Conservation (phyloP, 1,140 invertebrate species). For the Mamestra configurata region DNA sequence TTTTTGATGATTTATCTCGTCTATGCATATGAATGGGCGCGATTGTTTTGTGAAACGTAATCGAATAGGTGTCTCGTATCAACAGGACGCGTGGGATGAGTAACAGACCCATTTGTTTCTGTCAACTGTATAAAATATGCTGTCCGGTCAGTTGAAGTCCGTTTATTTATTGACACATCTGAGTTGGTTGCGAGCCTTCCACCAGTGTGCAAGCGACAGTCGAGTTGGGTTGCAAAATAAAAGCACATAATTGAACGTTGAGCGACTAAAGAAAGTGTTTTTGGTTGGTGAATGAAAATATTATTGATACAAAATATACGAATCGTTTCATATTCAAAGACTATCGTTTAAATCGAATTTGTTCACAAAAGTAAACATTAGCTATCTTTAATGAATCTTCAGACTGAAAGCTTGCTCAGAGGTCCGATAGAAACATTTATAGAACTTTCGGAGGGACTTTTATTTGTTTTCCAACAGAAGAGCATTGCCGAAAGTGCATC, state of each 20-base stretch:
- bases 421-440: not conserved
- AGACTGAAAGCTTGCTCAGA: not conserved
- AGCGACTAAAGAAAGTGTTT: too few relatives aligned
- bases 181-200: not conserved
- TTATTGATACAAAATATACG: too few relatives aligned
- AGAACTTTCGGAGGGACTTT: not conserved
- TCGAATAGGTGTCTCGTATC: conserved; percentile 46
- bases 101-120: conserved; percentile 31
- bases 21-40: conserved; percentile 54
- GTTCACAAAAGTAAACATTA: not conserved
- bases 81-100: conserved; percentile 6
- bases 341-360: not conserved
- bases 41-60: conserved; percentile 47
- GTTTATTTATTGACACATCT: conserved; percentile 24
- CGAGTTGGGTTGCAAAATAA: not conserved
- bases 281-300: too few relatives aligned
- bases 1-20: conserved; percentile 71
- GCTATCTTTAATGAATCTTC: too few relatives aligned
- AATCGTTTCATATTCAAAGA: not conserved
- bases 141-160: conserved; percentile 17
- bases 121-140: conserved; percentile 41
- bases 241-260: too few relatives aligned
- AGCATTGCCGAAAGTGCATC: not conserved
- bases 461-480: not conserved
- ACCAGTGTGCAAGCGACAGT: not conserved